These are phyloP conservation scores for Asobara japonica DNA, from an alignment of 1,140 invertebrate genomes.

Conservation along the genomic window DNA sequence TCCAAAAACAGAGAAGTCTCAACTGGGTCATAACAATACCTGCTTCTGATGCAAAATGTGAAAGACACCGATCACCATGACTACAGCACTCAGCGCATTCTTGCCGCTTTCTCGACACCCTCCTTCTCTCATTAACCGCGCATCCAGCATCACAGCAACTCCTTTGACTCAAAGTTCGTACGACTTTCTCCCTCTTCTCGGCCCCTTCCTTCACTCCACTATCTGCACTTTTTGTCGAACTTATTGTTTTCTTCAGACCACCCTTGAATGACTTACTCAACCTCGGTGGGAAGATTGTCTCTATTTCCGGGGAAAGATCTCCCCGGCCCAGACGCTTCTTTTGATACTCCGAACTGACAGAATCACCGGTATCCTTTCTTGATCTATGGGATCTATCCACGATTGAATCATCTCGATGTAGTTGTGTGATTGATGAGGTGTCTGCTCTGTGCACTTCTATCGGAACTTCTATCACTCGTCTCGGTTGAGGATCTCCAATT, in stretches of 20 bases:
- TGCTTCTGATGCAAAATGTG: conserved; percentile 18
- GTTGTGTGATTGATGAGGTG: neutral
- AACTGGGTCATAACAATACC: no score
- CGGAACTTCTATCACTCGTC: neutral
- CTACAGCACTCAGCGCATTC: neutral
- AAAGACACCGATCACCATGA: neutral
- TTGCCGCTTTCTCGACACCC: neutral
- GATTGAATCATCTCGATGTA: neutral
- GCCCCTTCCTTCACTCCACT: neutral
- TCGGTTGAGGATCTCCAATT: neutral
- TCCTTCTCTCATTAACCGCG: conserved; percentile 3
- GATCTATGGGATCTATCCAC: neutral
- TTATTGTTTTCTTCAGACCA: conserved; percentile 1
- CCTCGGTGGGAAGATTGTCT: conserved; percentile 18
- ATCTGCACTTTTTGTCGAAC: neutral
- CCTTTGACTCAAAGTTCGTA: conserved; percentile 6
- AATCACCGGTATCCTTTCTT: neutral
- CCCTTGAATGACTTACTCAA: neutral
- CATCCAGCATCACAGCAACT: conserved; percentile 7
- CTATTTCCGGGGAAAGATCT: conserved; percentile 13
- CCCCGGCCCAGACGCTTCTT: neutral
- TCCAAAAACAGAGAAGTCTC: no score
- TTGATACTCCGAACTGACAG: neutral
- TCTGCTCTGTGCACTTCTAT: neutral
- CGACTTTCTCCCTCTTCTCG: neutral